phyloP scores from a whole-genome alignment of 2,888 invertebrate genomes.

The Hydrotaea cyrtoneurina region DNA sequence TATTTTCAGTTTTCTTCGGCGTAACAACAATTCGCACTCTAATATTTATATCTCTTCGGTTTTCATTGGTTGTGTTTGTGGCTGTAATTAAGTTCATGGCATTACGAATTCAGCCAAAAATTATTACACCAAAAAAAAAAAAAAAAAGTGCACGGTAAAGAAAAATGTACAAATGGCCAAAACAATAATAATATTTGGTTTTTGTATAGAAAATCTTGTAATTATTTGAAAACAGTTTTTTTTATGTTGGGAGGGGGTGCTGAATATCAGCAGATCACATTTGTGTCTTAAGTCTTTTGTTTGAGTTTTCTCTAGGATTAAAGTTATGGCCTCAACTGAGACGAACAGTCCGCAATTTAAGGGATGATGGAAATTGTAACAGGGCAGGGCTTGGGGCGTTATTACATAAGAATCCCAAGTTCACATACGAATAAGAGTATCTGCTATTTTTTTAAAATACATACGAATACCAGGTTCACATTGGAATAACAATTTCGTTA shows the following conservation, averaged over 20 bases:
- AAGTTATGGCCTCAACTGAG: too few species aligned
- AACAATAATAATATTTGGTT: neutral
- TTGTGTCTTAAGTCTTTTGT: neutral
- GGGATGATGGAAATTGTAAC: too few species aligned
- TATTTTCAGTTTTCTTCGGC: neutral
- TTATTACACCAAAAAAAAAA: slow-evolving; percentile 34
- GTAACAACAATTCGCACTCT: too few species aligned
- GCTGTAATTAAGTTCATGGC: slow-evolving; percentile 56
- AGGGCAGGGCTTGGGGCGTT: too few species aligned
- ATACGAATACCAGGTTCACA: too few species aligned
- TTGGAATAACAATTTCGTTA: too few species aligned
- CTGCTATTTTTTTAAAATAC: too few species aligned
- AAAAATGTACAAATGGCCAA: neutral
- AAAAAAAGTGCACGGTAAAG: neutral
- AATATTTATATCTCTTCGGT: neutral
- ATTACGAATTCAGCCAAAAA: slow-evolving; percentile 51
- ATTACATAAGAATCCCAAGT: too few species aligned
- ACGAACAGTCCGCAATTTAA: too few species aligned
- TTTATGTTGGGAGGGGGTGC: neutral
- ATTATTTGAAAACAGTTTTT: neutral
- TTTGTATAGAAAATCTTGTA: neutral
- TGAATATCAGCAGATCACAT: neutral
- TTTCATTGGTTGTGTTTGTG: neutral
- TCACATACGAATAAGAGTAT: too few species aligned
- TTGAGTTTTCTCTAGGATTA: too few species aligned